Base-by-base conservation (phyloP, 2,888 invertebrate genomes). In the Agonopterix alstromeriana region DNA sequence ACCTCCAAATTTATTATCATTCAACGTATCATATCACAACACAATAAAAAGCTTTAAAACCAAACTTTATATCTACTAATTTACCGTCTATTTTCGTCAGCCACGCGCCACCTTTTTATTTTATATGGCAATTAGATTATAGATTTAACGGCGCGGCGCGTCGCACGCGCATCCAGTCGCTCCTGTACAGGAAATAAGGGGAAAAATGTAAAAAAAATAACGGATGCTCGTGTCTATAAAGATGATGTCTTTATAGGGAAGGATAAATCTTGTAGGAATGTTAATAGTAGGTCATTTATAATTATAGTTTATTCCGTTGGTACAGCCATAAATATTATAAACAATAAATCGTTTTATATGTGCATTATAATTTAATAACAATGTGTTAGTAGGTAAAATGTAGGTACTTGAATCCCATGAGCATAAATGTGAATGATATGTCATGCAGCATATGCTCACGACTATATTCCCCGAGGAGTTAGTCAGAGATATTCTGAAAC, bases 21-120 rank as follows among this genome's bases (percentile, higher is more conserved):
- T 27, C 27, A 27, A 17, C 38, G 10, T 38, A 38, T 38, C 38
- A 10, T 10, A 38, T 38, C 10, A 38, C 38, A 10, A 10, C 10
- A 36, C 38, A 9, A 3, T 17, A 17, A 36, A 36, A 10, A 38
- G 10, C 42, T 11, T 10, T 3, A 11, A 42, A n/a, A 4, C 12
- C 12, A 42, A 11, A 27, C 10, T 11, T 42, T 42, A 42, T 8
- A n/a, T 42, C 42, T 42, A 4, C 42, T n/a, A 9, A 38, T n/a
- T 10, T 27, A n/a, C 8, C 12, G 42, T 11, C 50, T 51, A 48
- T 51, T 51, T 48, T 45, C 48, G 51, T 43, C 41, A 43, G 50
- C 60, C 80, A 77, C 79, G 77, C 67, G 78, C 65, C 70, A 60
- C 53, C 70, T 75, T 80, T 77, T 73, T 50, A 5, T 5, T 27